Evolutionary conservation across 64 coral and sea anemone species (phyloP).

Genomic region (Montipora cactus): DNA sequence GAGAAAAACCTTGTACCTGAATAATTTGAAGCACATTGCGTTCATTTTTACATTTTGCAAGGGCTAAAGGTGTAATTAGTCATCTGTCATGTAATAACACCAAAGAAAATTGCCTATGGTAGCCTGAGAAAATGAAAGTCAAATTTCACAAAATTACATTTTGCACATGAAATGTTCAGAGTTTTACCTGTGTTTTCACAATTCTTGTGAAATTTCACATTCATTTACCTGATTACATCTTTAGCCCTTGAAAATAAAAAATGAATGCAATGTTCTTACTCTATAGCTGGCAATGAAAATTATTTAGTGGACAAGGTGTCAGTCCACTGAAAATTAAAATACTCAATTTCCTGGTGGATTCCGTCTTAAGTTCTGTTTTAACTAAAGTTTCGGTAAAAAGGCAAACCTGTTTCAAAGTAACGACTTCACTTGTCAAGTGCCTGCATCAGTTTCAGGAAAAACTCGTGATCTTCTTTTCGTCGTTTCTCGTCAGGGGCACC

Average conservation of each 20-base stretch:
- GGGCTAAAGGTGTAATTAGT: neutral
- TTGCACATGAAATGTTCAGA: neutral
- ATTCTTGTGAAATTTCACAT: neutral
- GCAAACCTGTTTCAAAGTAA: neutral
- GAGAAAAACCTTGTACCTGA: neutral
- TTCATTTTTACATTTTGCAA: neutral
- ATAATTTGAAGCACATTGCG: neutral
- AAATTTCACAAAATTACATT: neutral
- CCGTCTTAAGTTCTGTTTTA: neutral
- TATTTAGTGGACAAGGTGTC: neutral
- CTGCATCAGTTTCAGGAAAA: constrained; percentile 10
- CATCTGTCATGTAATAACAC: too few species aligned
- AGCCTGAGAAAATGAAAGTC: neutral
- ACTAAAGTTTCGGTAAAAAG: neutral
- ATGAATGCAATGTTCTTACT: neutral
- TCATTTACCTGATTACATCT: neutral
- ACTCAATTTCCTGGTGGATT: neutral
- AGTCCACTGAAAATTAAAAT: neutral
- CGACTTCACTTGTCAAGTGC: neutral
- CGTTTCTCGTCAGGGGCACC: neutral
- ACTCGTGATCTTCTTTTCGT: neutral
- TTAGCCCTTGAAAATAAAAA: too few species aligned
- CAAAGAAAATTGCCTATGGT: neutral
- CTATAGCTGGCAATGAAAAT: neutral
- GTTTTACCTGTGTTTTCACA: neutral